Conservation (phyloP, 2,797 vertebrate genomes). For the Sylvia borin region DNA sequence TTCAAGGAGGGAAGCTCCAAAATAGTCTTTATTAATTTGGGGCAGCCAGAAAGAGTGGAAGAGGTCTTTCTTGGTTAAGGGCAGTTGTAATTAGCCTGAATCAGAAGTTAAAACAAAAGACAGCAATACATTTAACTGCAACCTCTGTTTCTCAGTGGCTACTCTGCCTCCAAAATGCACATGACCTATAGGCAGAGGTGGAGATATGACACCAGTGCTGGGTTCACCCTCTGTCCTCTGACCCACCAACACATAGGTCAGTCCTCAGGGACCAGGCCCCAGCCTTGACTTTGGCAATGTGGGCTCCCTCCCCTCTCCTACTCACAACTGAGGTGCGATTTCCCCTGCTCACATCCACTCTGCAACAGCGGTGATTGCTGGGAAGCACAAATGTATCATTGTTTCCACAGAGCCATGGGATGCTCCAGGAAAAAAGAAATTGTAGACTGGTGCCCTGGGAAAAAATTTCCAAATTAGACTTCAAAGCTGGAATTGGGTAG, state of each 20-base stretch:
- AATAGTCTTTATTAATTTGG: not conserved
- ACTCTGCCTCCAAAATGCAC: not conserved
- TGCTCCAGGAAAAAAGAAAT: not conserved
- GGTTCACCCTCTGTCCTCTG: not conserved
- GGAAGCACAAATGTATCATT: not conserved
- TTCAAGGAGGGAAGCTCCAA: not conserved
- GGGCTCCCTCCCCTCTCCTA: not conserved
- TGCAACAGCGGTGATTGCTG: not conserved
- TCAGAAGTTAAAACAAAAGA: not conserved
- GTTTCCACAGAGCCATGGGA: not conserved
- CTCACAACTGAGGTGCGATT: not conserved
- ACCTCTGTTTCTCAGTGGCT: not conserved
- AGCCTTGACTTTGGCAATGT: not conserved
- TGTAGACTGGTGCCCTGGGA: not conserved
- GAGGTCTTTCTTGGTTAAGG: not conserved
- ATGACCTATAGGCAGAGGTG: not conserved
- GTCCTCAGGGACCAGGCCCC: not conserved
- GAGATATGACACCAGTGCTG: rapidly evolving
- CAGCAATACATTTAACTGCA: not conserved
- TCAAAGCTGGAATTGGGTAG: not conserved
- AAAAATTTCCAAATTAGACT: conserved; percentile 4
- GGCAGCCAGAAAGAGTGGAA: not conserved
- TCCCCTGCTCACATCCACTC: not conserved
- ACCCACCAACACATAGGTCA: not conserved
- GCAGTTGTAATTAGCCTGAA: not conserved